These are phyloP conservation scores for Caenorhabditis inopinata DNA, from an alignment of 1,140 invertebrate genomes.

Conservation along the genomic window DNA sequence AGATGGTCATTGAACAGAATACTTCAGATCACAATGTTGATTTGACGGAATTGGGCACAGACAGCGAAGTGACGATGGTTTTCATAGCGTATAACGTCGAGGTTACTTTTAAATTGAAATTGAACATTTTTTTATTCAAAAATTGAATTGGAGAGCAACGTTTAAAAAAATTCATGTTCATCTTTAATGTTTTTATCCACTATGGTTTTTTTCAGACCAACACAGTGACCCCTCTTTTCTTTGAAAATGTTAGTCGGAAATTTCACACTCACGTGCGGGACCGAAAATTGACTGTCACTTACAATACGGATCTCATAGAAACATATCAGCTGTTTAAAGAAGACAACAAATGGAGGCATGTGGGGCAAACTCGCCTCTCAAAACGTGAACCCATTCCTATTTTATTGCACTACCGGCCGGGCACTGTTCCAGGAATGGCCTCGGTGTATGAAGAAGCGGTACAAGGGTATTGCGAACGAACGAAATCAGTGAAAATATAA, in stretches of 20 bases:
- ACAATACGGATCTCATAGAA: not conserved
- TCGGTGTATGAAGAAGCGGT: not conserved
- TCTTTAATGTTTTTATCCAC: no score
- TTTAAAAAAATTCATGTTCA: no score
- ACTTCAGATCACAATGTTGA: no score
- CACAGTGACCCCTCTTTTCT: not conserved
- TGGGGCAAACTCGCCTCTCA: no score
- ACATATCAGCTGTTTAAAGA: not conserved
- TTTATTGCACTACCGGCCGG: not conserved
- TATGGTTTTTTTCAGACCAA: not conserved
- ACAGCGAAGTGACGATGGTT: not conserved
- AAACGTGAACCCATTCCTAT: not conserved
- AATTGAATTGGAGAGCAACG: no score
- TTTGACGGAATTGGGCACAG: not conserved
- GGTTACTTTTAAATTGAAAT: not conserved
- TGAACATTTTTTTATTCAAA: no score
- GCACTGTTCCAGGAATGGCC: not conserved
- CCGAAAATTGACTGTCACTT: not conserved
- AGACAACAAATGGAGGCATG: not conserved
- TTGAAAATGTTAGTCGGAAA: not conserved
- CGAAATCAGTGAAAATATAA: no score
- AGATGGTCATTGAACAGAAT: no score
- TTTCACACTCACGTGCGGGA: not conserved
- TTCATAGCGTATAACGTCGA: not conserved
- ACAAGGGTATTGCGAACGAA: not conserved